Conservation (phyloP, 2,113 vertebrate species). For the Pteruthius melanotis region DNA sequence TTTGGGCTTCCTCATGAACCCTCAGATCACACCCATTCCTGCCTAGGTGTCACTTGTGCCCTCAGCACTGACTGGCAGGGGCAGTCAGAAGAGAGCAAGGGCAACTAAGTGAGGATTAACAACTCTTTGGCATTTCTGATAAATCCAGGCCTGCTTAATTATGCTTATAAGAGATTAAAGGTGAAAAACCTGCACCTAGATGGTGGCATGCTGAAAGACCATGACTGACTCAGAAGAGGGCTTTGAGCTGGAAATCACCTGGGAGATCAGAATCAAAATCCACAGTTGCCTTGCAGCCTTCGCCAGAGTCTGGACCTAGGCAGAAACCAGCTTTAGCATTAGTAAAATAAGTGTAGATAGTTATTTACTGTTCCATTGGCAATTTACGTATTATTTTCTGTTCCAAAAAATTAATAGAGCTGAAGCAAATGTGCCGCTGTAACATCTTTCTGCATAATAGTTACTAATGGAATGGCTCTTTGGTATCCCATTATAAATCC, state of each 20-base stretch:
- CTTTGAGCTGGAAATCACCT: neutral
- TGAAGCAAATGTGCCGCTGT: neutral
- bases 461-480: neutral
- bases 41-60: neutral
- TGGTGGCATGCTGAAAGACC: neutral
- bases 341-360: neutral
- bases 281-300: neutral
- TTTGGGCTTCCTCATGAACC: neutral
- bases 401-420: neutral
- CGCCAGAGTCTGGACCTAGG: neutral
- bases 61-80: neutral
- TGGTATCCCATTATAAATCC: neutral
- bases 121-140: neutral
- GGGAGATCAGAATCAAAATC: neutral
- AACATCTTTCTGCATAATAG: neutral
- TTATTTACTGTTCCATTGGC: neutral
- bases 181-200: neutral
- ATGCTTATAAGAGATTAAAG: neutral
- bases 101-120: neutral
- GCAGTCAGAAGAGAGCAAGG: neutral
- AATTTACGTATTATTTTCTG: neutral
- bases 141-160: neutral
- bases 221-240: neutral
- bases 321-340: neutral
- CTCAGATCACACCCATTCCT: neutral